Conservation (phyloP, 1,140 invertebrate species). For the Melipona quadrifasciata region DNA sequence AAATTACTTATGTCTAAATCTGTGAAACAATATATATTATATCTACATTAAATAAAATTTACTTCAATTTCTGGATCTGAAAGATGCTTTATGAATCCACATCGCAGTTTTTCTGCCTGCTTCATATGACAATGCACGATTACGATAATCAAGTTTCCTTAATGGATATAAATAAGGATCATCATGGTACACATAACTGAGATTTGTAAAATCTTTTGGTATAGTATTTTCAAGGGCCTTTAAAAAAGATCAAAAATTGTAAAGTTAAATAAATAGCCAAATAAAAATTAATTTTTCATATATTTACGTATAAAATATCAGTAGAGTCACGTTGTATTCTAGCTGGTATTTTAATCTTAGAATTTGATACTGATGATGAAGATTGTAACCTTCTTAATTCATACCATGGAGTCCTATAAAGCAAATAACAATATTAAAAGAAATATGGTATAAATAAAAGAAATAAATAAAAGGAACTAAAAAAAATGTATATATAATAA, state of each 20-base stretch:
- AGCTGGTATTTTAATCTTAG: slow-evolving; percentile 84
- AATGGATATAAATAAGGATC: slow-evolving; percentile 94
- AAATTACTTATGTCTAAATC: neutral
- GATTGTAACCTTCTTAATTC: slow-evolving; percentile 56
- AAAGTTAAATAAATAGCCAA: neutral
- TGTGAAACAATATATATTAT: neutral
- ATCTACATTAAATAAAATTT: slow-evolving; percentile 10
- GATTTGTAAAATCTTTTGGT: slow-evolving; percentile 88
- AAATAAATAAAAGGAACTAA: neutral
- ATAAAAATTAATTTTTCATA: slow-evolving; percentile 4
- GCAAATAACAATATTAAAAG: neutral
- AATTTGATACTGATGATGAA: slow-evolving; percentile 32
- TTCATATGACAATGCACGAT: slow-evolving; percentile 91
- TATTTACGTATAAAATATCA: slow-evolving; percentile 86
- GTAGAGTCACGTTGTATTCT: slow-evolving; percentile 89
- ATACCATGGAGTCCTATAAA: slow-evolving; percentile 33
- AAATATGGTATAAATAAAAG: neutral
- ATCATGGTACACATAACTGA: slow-evolving; percentile 94
- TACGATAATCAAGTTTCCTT: slow-evolving; percentile 86
- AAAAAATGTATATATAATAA: neutral
- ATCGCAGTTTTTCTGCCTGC: slow-evolving; percentile 92
- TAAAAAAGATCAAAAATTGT: slow-evolving; percentile 27
- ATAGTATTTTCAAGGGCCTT: slow-evolving; percentile 90
- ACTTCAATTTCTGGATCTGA: slow-evolving; percentile 85
- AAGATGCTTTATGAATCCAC: slow-evolving; percentile 88